Conservation (phyloP, 2,888 invertebrate genomes). For the Euphydryas editha region DNA sequence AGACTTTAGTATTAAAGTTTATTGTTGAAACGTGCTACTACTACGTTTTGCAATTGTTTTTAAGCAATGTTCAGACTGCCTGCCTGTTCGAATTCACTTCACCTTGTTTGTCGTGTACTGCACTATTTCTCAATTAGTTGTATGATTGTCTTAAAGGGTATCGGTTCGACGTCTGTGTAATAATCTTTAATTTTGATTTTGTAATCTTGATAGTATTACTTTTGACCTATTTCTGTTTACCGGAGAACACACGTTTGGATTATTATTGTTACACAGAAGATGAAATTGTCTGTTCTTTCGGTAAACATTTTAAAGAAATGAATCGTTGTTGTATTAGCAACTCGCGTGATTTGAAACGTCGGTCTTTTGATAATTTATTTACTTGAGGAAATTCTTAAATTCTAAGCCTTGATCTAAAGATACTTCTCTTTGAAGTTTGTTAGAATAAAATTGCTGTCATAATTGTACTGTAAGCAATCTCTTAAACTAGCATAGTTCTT, state of each 20-base stretch:
- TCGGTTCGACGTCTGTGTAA: background rate
- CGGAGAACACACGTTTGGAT: no score
- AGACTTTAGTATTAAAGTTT: background rate
- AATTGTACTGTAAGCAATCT: no score
- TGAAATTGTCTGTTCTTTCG: no score
- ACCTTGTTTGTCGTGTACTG: background rate
- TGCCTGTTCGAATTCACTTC: background rate
- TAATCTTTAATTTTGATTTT: background rate
- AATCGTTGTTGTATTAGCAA: no score
- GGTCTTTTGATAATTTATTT: no score
- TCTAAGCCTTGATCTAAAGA: no score
- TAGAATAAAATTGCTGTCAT: no score
- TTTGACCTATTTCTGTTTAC: background rate
- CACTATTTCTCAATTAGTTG: background rate
- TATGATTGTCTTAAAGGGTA: background rate
- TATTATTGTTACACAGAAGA: background rate
- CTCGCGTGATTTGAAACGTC: no score
- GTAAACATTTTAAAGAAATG: no score
- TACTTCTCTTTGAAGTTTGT: no score
- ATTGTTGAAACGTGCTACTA: slow-evolving; percentile 9
- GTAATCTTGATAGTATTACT: background rate
- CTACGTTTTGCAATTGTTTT: background rate
- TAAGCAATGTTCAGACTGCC: slow-evolving; percentile 1
- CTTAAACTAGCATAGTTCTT: no score
- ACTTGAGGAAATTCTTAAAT: no score